Evolutionary conservation across 2,113 vertebrate genomes (phyloP), one percentile per base, ranked within the genome.

Genomic region (Xyrauchen texanus): DNA sequence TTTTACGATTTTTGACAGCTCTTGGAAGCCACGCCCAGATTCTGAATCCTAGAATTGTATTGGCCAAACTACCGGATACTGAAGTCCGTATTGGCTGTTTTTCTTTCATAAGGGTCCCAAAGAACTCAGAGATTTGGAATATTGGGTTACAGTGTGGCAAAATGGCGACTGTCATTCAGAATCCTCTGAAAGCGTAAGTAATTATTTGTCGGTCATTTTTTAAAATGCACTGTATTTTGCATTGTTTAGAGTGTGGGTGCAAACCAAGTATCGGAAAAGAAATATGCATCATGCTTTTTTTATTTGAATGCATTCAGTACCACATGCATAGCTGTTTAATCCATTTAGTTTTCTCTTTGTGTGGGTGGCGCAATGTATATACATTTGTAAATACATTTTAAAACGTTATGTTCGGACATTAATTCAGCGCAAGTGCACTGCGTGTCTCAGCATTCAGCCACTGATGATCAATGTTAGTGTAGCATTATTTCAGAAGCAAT

Each of bases 131-230:
- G 95, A 95, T 95, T 95, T 97, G 94, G 94, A 91, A 96, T 98
- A 97, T 96, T 97, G 92, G 94, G 94, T 95, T 98, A 96, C 95
- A 96, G 94, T 95, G 94, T 93, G 94, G 94, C 95, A 96, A 98
- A 96, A 99, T 99, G 97, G 96, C 97, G 96, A 95, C 97, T 96
- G 97, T 97, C 96, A 99, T 99, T 98, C 97, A 98, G 93, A 98
- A 98, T 95, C 97, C 96, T 90, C 94, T 98, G 88, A 97, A 97
- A 97, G 94, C 96, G 97, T 98, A 92, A 98, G 97, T 98, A 96
- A 84, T 80, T 67, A 77, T 49, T 79, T 68, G 6, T 34, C 60
- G 34, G 15, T 63, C 12, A 5, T 69, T 61, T 76, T 70, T n/a
- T 4, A 45, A 60, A 62, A 79, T 61, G 16, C 4, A 45, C 6